phyloP scores from a whole-genome alignment of 2,113 vertebrate species.

The Chloropsis hardwickii region DNA sequence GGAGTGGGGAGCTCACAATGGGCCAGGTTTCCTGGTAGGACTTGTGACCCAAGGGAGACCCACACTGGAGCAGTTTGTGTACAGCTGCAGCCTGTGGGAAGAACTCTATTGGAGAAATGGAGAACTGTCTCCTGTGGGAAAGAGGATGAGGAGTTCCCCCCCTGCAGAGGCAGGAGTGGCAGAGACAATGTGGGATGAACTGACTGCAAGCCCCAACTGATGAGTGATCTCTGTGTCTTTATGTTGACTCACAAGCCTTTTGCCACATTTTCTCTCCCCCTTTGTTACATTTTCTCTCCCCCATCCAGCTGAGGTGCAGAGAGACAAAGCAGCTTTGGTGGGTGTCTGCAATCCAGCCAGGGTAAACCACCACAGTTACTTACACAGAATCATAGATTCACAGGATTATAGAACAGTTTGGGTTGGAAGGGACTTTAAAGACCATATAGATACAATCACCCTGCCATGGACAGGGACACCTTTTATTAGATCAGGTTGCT shows the following conservation, averaged over 20 bases:
- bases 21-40: background rate
- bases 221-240: background rate
- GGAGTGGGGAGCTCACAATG: background rate
- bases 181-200: background rate
- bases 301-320: too few species aligned
- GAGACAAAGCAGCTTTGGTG: background rate
- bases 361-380: background rate
- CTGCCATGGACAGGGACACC: background rate
- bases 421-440: background rate
- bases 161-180: background rate
- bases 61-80: background rate
- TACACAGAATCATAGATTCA: background rate
- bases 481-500: background rate
- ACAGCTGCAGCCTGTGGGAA: background rate
- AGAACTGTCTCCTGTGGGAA: background rate
- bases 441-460: background rate
- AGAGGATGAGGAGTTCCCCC: background rate
- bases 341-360: background rate
- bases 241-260: fast-evolving
- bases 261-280: background rate
- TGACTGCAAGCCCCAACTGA: background rate
- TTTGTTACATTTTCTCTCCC: background rate
- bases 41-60: background rate
- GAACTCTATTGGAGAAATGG: background rate
- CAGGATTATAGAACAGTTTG: too few species aligned